Evolutionary conservation across 2,888 invertebrate species (phyloP).

Genomic region (Brachycybe producta): DNA sequence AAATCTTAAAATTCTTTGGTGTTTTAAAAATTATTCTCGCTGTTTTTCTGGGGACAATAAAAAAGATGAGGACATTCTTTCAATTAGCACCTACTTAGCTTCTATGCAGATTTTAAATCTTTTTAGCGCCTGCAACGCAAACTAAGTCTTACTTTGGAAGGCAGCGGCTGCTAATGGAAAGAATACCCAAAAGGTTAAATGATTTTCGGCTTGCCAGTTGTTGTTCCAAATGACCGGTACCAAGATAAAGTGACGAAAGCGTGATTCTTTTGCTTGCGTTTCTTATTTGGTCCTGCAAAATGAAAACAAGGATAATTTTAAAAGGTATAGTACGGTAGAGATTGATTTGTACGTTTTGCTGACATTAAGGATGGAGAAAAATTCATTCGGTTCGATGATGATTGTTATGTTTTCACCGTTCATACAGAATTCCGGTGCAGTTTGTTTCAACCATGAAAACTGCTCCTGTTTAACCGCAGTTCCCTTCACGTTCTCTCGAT

Average conservation of each 20-base stretch:
- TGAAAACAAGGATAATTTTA: not conserved
- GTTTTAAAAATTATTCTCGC: too few relatives aligned
- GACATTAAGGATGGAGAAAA: constrained; percentile 5
- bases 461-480: too few relatives aligned
- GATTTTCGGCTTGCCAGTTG: constrained; percentile 44
- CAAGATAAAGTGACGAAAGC: constrained; percentile 83
- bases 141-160: too few relatives aligned
- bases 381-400: constrained; percentile 1
- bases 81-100: too few relatives aligned
- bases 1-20: too few relatives aligned
- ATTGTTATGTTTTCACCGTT: constrained; percentile 1
- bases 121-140: too few relatives aligned
- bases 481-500: not conserved
- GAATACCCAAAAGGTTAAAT: constrained; percentile 10
- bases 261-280: constrained; percentile 57
- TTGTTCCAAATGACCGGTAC: constrained; percentile 70
- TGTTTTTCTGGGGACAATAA: too few relatives aligned
- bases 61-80: too few relatives aligned
- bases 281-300: constrained; percentile 46
- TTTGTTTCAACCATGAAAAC: constrained; percentile 9
- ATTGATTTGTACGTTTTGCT: too few relatives aligned
- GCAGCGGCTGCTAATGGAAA: too few relatives aligned
- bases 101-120: too few relatives aligned
- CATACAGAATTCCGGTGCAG: constrained; percentile 7
- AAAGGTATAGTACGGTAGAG: not conserved